Base-by-base conservation (phyloP, 92 coral and sea anemone species). In the Zoanthus sansibaricus region DNA sequence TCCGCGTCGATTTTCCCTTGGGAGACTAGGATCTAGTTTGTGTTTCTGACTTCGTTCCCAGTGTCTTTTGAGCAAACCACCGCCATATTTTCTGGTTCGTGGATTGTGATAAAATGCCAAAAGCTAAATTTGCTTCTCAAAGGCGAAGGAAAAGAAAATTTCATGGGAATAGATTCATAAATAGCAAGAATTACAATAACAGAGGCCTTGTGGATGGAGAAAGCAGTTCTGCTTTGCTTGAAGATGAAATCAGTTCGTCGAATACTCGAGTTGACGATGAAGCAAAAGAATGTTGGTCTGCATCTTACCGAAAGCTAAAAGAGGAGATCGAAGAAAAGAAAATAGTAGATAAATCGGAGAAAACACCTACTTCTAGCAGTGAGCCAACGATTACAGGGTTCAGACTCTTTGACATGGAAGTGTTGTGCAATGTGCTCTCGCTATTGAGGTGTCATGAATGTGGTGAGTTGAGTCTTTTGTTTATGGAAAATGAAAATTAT, bases 361-460 rank as follows among this genome's bases (percentile, higher is more conserved):
- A 72, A 77, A 49, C 76, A 14, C 25, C 61, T 47, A 72, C 82
- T 56, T 71, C 68, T 47, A 76, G 70, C 58, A 12, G 18, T 58
- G 66, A 58, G 0, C 66, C 18, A 58, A 58, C 0, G 20, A 59
- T 82, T 17, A 90, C 59, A 51, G 93, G 90, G 20, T 79, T 78
- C 79, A 74, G 84, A 14, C 32, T 86, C n/a, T 68, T 87, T 46
- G 87, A 82, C 20, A 49, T 90, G 86, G 88, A 90, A 76, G 80
- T 90, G 44, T 59, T 86, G 67, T 78, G 83, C 18, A 61, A 58
- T 64, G 84, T 90, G 52, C 82, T 75, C 33, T 21, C 67, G 13
- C 86, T 42, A 4, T 11, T 90, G 37, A 30, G 83, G 48, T 86
- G 93, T 75, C 48, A 86, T 21, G 83, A 90, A 9, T 90, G 90